Evolutionary conservation across 2,888 invertebrate genomes (phyloP).

Genomic region (Abscondita cerata): DNA sequence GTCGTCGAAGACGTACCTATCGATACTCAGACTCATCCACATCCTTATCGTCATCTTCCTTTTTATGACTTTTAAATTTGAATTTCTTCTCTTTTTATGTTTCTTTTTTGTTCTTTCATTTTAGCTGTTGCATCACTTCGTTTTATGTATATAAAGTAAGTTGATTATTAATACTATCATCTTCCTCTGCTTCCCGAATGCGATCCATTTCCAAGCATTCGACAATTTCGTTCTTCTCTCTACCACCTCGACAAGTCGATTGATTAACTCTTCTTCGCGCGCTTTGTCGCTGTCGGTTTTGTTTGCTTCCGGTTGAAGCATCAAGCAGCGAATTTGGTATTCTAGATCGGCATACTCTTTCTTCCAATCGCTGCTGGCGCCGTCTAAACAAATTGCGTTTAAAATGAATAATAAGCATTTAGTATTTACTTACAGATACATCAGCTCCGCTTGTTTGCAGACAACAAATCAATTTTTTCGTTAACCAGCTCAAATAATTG

Average conservation of each 20-base stretch:
- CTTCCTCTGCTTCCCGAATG: conserved; percentile 82
- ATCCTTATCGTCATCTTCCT: conserved; percentile 68
- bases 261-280: conserved; percentile 83
- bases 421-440: conserved; percentile 77
- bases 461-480: conserved; percentile 94
- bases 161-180: conserved; percentile 75
- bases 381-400: conserved; percentile 62
- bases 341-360: conserved; percentile 92
- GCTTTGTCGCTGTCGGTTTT: conserved; percentile 87
- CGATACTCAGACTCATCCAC: conserved; percentile 60
- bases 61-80: conserved; percentile 49
- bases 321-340: conserved; percentile 86
- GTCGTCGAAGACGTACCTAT: conserved; percentile 26
- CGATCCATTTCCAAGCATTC: conserved; percentile 90
- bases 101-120: too few relatives aligned
- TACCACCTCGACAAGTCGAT: conserved; percentile 74
- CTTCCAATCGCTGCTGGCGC: conserved; percentile 87
- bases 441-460: conserved; percentile 89
- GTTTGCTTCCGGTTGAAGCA: conserved; percentile 82
- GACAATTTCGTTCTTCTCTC: conserved; percentile 88
- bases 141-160: conserved; percentile 62
- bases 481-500: conserved; percentile 93
- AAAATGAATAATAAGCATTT: neutral
- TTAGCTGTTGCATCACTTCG: conserved; percentile 61
- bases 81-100: conserved; percentile 52